Percentiles rank a stretch among this genome's conserved stretches.
phyloP scores from a whole-genome alignment of 2,797 vertebrate species.

The Myotis pilosus region DNA sequence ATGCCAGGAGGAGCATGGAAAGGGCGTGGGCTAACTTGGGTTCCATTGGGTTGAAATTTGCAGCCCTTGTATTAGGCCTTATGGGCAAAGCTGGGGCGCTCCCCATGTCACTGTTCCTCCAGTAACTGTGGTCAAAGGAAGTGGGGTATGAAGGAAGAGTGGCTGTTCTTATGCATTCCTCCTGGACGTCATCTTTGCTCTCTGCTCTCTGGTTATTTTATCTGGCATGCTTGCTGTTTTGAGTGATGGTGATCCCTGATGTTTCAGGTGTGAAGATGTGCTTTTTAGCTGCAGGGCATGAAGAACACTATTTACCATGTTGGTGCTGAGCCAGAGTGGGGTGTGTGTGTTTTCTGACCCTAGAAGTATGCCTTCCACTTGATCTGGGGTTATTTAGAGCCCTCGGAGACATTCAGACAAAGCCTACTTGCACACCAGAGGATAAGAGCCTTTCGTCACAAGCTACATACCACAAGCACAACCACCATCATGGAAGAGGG shows the following conservation, averaged over 20 bases:
- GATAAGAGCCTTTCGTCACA: not conserved
- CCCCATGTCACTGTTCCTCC: accelerated
- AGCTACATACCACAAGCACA: not conserved
- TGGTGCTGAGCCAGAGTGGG: not conserved
- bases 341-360: not conserved
- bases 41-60: not conserved
- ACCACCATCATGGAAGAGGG: not conserved
- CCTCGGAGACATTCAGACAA: not conserved
- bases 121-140: not conserved
- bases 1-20: not conserved
- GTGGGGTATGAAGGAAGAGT: not conserved
- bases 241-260: conserved; percentile 52
- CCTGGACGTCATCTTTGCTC: not conserved
- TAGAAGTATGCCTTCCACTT: not conserved
- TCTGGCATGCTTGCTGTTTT: not conserved
- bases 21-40: not conserved
- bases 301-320: conserved; percentile 75
- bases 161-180: accelerated
- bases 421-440: not conserved
- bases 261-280: conserved; percentile 27
- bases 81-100: not conserved
- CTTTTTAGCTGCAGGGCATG: conserved; percentile 67
- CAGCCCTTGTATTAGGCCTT: not conserved
- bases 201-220: conserved; percentile 38
- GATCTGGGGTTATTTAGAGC: not conserved